A percentile compares a stretch with the other conserved stretches of the same genome.
Evolutionary conservation across 2,888 invertebrate species (phyloP).

Genomic region (Smittia sp.): DNA sequence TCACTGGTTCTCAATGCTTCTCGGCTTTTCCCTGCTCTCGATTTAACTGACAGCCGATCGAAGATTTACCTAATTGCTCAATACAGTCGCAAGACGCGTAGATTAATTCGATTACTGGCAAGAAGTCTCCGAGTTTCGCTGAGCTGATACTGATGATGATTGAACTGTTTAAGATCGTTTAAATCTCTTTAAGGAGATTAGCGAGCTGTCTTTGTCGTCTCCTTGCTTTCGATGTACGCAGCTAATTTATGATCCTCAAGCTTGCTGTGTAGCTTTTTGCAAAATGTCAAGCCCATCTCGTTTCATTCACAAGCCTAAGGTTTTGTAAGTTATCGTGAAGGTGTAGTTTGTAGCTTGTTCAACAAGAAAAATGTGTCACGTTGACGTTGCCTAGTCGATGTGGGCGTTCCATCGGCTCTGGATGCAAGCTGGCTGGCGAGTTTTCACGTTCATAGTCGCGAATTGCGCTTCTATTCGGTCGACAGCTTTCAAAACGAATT

Average conservation of each 20-base stretch:
- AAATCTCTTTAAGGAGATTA: conserved; percentile 1
- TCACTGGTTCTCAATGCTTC: background rate
- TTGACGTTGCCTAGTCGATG: background rate
- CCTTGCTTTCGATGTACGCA: background rate
- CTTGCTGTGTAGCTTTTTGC: too few relatives aligned
- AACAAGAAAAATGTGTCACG: conserved; percentile 3
- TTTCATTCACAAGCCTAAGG: background rate
- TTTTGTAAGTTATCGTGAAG: background rate
- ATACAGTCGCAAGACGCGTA: background rate
- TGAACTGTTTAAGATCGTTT: background rate
- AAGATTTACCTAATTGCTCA: background rate
- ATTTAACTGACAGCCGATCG: background rate
- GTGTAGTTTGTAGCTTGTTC: conserved; percentile 8
- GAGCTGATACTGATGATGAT: background rate
- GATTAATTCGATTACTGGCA: background rate
- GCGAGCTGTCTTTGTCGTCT: too few relatives aligned
- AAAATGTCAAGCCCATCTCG: background rate
- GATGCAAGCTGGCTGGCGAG: too few relatives aligned
- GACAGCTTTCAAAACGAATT: background rate
- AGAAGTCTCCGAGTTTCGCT: background rate
- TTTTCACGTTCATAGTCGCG: too few relatives aligned
- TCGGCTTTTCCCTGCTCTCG: background rate
- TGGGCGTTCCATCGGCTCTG: too few relatives aligned
- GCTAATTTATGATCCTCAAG: too few relatives aligned
- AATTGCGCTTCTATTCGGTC: too few relatives aligned